These are phyloP conservation scores for Nerophis ophidion DNA, from an alignment of 2,113 vertebrate genomes.

Conservation along the genomic window DNA sequence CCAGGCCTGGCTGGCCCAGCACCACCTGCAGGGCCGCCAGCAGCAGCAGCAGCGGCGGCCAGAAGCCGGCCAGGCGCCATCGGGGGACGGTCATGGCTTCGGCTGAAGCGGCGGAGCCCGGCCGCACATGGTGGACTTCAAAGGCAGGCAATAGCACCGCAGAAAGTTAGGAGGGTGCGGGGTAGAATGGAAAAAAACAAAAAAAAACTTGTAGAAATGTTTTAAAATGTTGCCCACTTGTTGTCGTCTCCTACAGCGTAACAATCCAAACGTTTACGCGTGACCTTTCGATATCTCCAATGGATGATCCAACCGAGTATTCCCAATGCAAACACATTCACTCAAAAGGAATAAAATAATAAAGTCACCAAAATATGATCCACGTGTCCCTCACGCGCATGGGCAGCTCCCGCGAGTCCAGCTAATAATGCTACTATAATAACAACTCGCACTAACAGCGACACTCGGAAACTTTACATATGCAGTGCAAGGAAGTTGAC, in stretches of 20 bases:
- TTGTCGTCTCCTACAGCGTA: too few species aligned
- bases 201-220: too few species aligned
- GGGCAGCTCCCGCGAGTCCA: background rate
- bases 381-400: too few species aligned
- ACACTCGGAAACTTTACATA: background rate
- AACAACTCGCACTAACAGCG: background rate
- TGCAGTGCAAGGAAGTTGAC: conserved; percentile 16
- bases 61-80: conserved; percentile 91
- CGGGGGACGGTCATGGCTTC: conserved; percentile 92
- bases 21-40: conserved; percentile 87
- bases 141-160: conserved; percentile 61
- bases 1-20: conserved; percentile 80
- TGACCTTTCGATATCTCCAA: too few species aligned
- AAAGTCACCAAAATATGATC: too few species aligned
- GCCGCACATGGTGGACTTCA: conserved; percentile 86
- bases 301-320: too few species aligned
- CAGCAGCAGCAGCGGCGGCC: conserved; percentile 96
- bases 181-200: too few species aligned
- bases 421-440: background rate
- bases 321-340: too few species aligned
- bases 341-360: too few species aligned
- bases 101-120: conserved; percentile 80
- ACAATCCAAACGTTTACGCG: too few species aligned
- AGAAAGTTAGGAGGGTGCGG: background rate
- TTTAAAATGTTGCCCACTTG: too few species aligned